These are phyloP conservation scores for Poecilia latipinna DNA, from an alignment of 2,113 vertebrate genomes.

Conservation along the genomic window DNA sequence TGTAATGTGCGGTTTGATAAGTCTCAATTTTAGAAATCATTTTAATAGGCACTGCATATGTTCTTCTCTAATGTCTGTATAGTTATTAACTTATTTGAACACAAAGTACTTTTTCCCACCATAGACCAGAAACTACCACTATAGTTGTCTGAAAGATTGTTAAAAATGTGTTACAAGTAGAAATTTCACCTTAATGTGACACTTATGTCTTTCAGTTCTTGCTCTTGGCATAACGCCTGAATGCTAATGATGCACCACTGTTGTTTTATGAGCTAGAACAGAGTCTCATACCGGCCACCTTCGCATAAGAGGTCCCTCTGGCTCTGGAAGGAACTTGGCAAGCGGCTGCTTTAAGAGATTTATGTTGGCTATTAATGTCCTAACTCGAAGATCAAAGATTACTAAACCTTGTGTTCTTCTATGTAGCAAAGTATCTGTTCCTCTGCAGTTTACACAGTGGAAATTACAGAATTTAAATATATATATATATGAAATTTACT, in stretches of 20 bases:
- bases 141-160: background rate
- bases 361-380: constrained; percentile 18
- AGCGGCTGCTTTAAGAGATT: constrained; percentile 31
- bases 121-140: background rate
- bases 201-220: constrained; percentile 6
- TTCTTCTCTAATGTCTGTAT: background rate
- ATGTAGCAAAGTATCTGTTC: constrained; percentile 16
- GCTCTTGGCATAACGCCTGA: constrained; percentile 1
- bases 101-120: constrained; percentile 14
- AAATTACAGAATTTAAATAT: background rate
- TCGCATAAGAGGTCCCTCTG: constrained; percentile 1
- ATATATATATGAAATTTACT: background rate
- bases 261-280: constrained; percentile 3
- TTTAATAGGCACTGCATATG: background rate
- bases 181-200: constrained; percentile 2
- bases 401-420: constrained; percentile 3
- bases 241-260: background rate
- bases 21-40: background rate
- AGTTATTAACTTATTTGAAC: background rate
- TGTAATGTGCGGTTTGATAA: background rate
- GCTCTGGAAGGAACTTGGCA: constrained; percentile 17
- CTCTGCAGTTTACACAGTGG: background rate
- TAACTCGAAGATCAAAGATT: constrained; percentile 24
- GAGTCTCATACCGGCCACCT: constrained; percentile 8
- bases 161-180: constrained; percentile 9